phyloP scores from a whole-genome alignment of 2,113 vertebrate species.

The cat (Felis catus) region F.catus_Fca126_mat1.0 CM031424.1:74701501-74702000 shows the following conservation, averaged over 20 bases:
- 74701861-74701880: background rate
- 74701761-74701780: background rate
- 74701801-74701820: background rate
- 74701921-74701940: background rate
- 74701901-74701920: background rate
- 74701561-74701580: background rate
- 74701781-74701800: background rate
- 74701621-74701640: too few relatives aligned
- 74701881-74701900: background rate
- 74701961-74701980: background rate
- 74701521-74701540: background rate
- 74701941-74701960: background rate
- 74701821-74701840: too few relatives aligned
- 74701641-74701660: too few relatives aligned
- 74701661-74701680: background rate
- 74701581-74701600: background rate
- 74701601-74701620: background rate
- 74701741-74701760: background rate
- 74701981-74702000: background rate
- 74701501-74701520: background rate
- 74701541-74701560: background rate
- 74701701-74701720: background rate
- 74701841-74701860: too few relatives aligned
- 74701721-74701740: background rate
- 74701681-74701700: background rate